Evolutionary conservation across 2,113 vertebrate genomes (phyloP), one percentile per base, ranked within the genome.

Genomic region (Propithecus coquereli): DNA sequence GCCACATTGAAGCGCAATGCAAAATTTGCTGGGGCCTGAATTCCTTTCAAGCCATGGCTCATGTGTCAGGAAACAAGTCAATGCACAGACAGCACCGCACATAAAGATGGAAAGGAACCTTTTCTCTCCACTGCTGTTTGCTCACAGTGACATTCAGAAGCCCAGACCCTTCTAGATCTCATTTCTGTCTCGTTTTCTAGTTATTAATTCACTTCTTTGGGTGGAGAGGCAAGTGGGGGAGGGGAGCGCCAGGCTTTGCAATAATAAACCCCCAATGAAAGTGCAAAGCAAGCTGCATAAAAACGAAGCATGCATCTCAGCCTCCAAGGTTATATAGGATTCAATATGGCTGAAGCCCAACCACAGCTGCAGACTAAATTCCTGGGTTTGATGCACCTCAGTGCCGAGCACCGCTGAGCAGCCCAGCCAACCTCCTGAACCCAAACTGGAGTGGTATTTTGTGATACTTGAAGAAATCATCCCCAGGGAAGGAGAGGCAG

Each of bases 31-130:
- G 96, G 97, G 97, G 97, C 97, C 98, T 98, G 98, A 98, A 98
- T 99, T 98, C 98, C 98, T 99, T 99, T 99, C 98, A 98, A 98
- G 98, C 98, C 98, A 97, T 98, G 98, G 98, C 98, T 99, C 98
- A 98, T 98, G 98, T 98, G 98, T 99, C 98, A 99, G 98, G 97
- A 98, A 98, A 98, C 96, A 98, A 99, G 98, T 99, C 98, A 97
- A 98, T 97, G 98, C 76, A 32, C 97, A 97, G 98, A 97, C 97
- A 98, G 97, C 13, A 0, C 97, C 94, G 98, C 98, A 98, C 98
- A 98, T 89, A 97, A 97, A 96, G 97, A 98, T 43, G 68, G 98
- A 97, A 98, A 97, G 97, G 98, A 98, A 97, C 94, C 94, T 98
- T 98, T 97, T 97, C 97, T 98, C 97, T 98, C 98, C 95, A 3